phyloP scores from a whole-genome alignment of 2,113 vertebrate species.

The Chionomys nivalis region DNA sequence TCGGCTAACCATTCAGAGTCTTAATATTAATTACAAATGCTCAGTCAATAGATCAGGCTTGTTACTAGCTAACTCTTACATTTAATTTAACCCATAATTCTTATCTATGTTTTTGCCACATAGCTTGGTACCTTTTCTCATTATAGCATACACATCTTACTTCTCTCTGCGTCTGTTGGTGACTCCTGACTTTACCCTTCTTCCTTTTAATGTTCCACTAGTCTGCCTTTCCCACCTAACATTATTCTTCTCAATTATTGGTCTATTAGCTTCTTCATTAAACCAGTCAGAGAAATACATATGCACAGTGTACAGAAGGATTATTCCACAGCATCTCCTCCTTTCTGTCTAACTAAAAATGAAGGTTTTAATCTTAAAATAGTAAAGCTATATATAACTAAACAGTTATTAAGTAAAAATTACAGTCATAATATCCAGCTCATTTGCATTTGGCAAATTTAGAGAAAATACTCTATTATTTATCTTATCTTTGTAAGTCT shows the following conservation, averaged over 20 bases:
- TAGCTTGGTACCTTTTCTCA: not conserved
- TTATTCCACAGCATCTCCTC: too few relatives aligned
- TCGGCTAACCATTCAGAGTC: not conserved
- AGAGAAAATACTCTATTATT: too few relatives aligned
- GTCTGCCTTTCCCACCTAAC: not conserved
- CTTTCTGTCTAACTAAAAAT: too few relatives aligned
- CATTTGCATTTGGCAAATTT: too few relatives aligned
- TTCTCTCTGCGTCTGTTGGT: not conserved
- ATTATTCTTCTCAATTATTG: not conserved
- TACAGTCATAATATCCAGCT: too few relatives aligned
- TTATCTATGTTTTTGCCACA: not conserved
- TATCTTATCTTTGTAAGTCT: too few relatives aligned
- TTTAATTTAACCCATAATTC: not conserved
- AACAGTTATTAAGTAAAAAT: too few relatives aligned
- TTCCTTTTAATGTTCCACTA: not conserved
- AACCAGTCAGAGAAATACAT: too few relatives aligned
- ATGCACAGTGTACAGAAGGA: too few relatives aligned
- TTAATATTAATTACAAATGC: not conserved
- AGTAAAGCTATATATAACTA: too few relatives aligned
- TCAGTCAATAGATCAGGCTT: not conserved
- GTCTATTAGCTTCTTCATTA: too few relatives aligned
- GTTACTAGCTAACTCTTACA: not conserved
- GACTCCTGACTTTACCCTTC: not conserved
- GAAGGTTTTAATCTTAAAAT: too few relatives aligned
- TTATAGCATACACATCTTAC: not conserved